These are phyloP conservation scores for Sander lucioperca DNA, from an alignment of 2,113 vertebrate species.

Conservation along the genomic window DNA sequence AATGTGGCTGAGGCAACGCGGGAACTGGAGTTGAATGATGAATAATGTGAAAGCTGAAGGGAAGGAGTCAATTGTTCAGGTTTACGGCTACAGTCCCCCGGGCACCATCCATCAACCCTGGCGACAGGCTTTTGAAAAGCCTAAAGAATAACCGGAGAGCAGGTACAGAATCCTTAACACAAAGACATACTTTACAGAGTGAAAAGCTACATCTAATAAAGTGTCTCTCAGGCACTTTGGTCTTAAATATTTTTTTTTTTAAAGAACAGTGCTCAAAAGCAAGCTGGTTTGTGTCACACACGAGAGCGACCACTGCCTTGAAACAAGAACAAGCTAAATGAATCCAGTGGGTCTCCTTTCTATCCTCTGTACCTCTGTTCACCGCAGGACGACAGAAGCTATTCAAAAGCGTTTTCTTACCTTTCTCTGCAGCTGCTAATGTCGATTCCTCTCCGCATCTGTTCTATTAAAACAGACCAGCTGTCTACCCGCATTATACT, in stretches of 20 bases:
- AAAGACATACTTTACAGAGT: background rate
- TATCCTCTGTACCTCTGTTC: background rate
- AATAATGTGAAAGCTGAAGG: conserved; percentile 34
- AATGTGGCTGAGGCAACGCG: conserved; percentile 21
- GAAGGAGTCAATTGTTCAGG: conserved; percentile 40
- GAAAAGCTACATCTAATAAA: background rate
- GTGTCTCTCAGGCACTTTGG: background rate
- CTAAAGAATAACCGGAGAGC: conserved; percentile 16
- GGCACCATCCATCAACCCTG: conserved; percentile 54
- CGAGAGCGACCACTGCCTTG: background rate
- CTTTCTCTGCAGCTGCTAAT: conserved; percentile 2
- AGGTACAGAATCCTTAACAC: conserved; percentile 29
- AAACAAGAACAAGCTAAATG: background rate
- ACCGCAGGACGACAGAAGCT: no score
- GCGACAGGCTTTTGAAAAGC: conserved; percentile 56
- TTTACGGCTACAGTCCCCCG: conserved; percentile 19
- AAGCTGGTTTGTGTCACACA: background rate
- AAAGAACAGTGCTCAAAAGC: background rate
- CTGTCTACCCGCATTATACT: background rate
- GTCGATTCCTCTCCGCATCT: background rate
- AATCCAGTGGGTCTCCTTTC: background rate
- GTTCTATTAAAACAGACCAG: conserved; percentile 10
- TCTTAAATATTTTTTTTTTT: background rate
- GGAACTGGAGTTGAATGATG: conserved; percentile 38
- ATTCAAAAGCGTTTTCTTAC: background rate